phyloP scores from a whole-genome alignment of 2,888 invertebrate species.

The Caenorhabditis doughertyi region DNA sequence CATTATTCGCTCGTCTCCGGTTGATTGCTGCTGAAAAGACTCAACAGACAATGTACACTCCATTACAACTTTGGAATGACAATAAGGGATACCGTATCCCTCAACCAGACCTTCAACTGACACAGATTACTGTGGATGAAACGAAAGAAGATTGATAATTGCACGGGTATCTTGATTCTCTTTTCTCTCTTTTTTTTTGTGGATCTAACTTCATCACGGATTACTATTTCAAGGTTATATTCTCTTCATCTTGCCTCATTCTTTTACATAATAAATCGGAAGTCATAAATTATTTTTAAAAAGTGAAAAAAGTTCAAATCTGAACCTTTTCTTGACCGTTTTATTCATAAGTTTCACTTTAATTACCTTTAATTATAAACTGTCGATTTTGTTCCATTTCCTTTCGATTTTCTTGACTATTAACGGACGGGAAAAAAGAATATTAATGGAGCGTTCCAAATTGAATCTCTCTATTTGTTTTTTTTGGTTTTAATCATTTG shows the following conservation, averaged over 20 bases:
- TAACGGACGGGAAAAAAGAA: slow-evolving; percentile 29
- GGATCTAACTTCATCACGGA: slow-evolving; percentile 44
- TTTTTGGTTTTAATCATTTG: slow-evolving; percentile 15
- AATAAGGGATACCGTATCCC: slow-evolving; percentile 67
- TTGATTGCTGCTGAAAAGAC: slow-evolving; percentile 74
- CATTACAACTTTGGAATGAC: slow-evolving; percentile 74
- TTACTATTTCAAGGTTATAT: slow-evolving; percentile 25
- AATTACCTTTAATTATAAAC: slow-evolving; percentile 43
- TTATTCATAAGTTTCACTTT: slow-evolving; percentile 29
- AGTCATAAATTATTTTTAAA: slow-evolving; percentile 35
- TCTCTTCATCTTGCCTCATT: slow-evolving; percentile 11
- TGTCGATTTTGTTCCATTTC: slow-evolving; percentile 9
- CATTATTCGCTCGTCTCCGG: slow-evolving; percentile 72
- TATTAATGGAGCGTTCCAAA: slow-evolving; percentile 50
- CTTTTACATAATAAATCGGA: slow-evolving; percentile 53
- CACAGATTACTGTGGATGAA: slow-evolving; percentile 51
- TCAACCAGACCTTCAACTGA: slow-evolving; percentile 54
- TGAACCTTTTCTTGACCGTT: slow-evolving; percentile 21
- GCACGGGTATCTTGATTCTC: slow-evolving; percentile 6
- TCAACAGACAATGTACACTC: slow-evolving; percentile 73
- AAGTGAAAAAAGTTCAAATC: slow-evolving; percentile 10
- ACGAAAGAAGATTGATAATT: slow-evolving; percentile 53
- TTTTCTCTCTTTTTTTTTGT: no score
- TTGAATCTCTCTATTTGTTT: slow-evolving; percentile 19
- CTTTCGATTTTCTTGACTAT: slow-evolving; percentile 22